phyloP scores from a whole-genome alignment of 1,140 invertebrate species.

The Drosophila nannoptera region DNA sequence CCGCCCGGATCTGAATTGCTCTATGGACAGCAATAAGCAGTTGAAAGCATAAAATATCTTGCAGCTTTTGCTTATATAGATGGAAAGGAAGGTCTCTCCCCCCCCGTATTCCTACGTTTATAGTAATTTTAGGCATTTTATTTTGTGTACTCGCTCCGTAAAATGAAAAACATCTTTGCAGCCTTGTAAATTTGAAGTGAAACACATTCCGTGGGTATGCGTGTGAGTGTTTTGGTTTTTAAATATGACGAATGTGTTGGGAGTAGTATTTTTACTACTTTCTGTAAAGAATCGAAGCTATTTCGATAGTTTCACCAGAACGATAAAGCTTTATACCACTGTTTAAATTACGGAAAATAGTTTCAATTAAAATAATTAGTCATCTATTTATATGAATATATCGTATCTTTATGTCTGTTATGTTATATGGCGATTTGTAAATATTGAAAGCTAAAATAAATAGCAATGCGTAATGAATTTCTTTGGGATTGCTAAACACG shows the following conservation, averaged over 20 bases:
- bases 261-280: conserved; percentile 7
- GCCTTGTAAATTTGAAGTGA: not conserved
- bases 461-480: conserved; percentile 24
- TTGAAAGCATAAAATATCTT: not conserved
- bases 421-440: conserved; percentile 64
- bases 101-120: not conserved
- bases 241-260: not conserved
- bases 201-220: conserved; percentile 30
- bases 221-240: conserved; percentile 6
- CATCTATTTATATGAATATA: conserved; percentile 59
- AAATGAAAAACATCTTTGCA: conserved; percentile 18
- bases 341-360: conserved; percentile 56
- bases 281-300: conserved; percentile 17
- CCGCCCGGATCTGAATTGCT: conserved; percentile 82
- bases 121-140: conserved; percentile 18
- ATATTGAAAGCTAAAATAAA: conserved; percentile 63
- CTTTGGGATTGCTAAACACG: not conserved
- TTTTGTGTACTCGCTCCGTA: conserved; percentile 14
- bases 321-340: conserved; percentile 61
- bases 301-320: conserved; percentile 31
- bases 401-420: conserved; percentile 55
- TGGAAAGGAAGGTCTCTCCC: too few relatives aligned
- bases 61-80: not conserved
- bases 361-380: conserved; percentile 63
- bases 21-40: conserved; percentile 79